Conservation (phyloP, 2,797 vertebrate genomes). For the Pristis pectinata region DNA sequence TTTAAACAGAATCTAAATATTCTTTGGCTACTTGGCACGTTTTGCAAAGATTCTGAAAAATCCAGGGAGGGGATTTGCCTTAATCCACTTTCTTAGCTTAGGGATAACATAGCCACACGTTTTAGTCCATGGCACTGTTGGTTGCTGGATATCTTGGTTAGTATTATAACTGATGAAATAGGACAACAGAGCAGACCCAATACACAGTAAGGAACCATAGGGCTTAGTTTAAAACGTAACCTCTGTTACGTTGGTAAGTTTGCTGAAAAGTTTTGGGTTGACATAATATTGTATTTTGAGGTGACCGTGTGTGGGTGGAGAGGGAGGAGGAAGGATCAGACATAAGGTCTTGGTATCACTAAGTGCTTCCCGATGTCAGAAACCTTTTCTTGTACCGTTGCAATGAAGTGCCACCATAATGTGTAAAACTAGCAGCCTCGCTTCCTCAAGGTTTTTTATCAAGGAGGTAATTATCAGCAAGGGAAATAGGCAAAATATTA, state of each 20-base stretch:
- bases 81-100: neutral
- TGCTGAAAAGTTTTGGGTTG: neutral
- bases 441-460: too few species aligned
- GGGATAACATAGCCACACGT: too few species aligned
- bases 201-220: neutral
- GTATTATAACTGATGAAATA: neutral
- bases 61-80: neutral
- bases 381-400: neutral
- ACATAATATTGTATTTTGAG: neutral
- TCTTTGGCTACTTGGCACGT: neutral
- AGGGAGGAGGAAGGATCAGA: neutral
- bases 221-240: neutral
- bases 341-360: neutral
- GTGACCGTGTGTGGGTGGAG: neutral
- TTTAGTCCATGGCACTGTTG: neutral
- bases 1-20: neutral
- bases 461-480: neutral
- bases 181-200: neutral
- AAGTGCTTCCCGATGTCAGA: neutral
- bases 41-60: neutral
- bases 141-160: neutral
- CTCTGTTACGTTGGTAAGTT: neutral
- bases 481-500: neutral
- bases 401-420: neutral
- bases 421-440: neutral